A percentile compares a stretch with the other conserved stretches of the same genome.
These are phyloP conservation scores for Panzeria rudis DNA, from an alignment of 2,888 invertebrate genomes.

Conservation along the genomic window DNA sequence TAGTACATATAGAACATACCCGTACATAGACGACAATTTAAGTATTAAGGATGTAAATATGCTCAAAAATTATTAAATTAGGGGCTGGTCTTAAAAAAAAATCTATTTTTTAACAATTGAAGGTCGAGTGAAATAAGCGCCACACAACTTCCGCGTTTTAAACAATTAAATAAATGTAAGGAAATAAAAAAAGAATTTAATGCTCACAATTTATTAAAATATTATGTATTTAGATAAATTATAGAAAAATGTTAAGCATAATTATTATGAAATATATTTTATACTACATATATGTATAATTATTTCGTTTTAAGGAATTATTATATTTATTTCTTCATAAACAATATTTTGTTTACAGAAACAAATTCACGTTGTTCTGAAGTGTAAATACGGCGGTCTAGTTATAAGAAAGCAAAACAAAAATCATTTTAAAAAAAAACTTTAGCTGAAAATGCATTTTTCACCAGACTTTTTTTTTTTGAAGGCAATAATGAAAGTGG, in stretches of 20 bases:
- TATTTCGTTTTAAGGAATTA: background rate
- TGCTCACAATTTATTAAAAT: slow-evolving; percentile 2
- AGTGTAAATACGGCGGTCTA: slow-evolving; percentile 41
- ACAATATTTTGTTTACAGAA: slow-evolving; percentile 26
- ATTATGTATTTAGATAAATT: slow-evolving; percentile 2
- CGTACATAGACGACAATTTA: background rate
- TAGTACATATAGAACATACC: background rate
- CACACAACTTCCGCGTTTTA: slow-evolving; percentile 42
- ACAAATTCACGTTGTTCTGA: slow-evolving; percentile 60
- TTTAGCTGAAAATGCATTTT: slow-evolving; percentile 61
- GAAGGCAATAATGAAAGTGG: slow-evolving; percentile 46
- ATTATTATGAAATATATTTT: background rate
- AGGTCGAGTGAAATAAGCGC: slow-evolving; percentile 58
- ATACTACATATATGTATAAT: background rate
- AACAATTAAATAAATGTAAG: slow-evolving; percentile 7
- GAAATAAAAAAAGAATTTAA: background rate
- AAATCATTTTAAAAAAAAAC: slow-evolving; percentile 8
- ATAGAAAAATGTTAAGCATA: background rate
- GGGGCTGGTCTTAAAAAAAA: slow-evolving; percentile 32
- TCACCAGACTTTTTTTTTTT: background rate
- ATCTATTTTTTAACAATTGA: slow-evolving; percentile 23
- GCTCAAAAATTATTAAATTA: slow-evolving; percentile 21
- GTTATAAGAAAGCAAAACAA: background rate
- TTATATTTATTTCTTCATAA: slow-evolving; percentile 28
- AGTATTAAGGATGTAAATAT: background rate